These are phyloP conservation scores for Heteromormyrus szaboi DNA, from an alignment of 2,797 vertebrate species.

Conservation along the genomic window DNA sequence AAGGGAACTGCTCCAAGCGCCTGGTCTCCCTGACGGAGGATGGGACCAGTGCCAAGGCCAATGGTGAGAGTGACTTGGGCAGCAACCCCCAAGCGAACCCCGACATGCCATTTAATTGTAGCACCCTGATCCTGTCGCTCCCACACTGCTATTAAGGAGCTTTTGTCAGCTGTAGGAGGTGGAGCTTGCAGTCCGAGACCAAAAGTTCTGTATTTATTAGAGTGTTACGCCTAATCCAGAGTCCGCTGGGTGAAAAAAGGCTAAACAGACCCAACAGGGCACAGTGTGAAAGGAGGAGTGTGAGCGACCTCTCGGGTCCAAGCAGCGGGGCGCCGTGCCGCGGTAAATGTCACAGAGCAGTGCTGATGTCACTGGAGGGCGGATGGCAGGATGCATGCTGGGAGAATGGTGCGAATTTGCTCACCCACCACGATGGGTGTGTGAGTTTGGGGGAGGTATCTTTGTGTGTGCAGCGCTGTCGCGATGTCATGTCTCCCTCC, in stretches of 20 bases:
- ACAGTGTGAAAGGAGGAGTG: background rate
- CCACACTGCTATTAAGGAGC: background rate
- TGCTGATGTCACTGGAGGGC: background rate
- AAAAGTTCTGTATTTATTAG: background rate
- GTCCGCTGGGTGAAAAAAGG: background rate
- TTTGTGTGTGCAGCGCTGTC: background rate
- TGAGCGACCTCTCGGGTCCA: background rate
- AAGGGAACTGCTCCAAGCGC: constrained; percentile 57
- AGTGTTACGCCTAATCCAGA: background rate
- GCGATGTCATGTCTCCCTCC: background rate
- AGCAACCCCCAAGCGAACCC: background rate
- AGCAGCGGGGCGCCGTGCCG: background rate
- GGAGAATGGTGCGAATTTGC: background rate
- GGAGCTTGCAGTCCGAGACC: background rate
- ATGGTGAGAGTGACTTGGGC: constrained; percentile 44
- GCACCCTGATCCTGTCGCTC: background rate
- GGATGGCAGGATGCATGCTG: background rate
- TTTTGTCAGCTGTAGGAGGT: background rate
- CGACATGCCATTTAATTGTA: background rate
- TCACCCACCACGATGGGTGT: background rate
- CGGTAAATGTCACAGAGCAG: background rate
- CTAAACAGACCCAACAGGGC: background rate
- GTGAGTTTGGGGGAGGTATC: background rate
- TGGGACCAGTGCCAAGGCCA: constrained; percentile 45
- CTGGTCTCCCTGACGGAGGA: constrained; percentile 61